These are phyloP conservation scores for Patella depressa DNA, from an alignment of 2,888 invertebrate species.

Conservation along the genomic window DNA sequence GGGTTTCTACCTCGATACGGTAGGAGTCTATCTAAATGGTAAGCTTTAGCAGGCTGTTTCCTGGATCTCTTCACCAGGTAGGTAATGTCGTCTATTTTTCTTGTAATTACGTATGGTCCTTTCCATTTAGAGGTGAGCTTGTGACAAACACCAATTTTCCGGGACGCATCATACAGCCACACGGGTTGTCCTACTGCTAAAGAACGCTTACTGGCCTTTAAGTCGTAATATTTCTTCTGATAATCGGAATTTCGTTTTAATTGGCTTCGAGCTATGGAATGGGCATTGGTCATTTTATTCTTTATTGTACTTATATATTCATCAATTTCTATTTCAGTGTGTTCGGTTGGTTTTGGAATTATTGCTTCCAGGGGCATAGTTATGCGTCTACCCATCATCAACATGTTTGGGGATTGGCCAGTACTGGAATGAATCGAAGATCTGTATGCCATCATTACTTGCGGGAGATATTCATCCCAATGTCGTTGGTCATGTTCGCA, in stretches of 20 bases:
- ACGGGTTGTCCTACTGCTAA: slow-evolving; percentile 23
- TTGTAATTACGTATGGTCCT: slow-evolving; percentile 30
- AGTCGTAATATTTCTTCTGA: slow-evolving; percentile 27
- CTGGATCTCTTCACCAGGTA: slow-evolving; percentile 31
- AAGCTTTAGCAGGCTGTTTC: slow-evolving; percentile 23
- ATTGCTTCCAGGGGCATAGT: slow-evolving; percentile 31
- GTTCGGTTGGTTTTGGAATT: slow-evolving; percentile 16
- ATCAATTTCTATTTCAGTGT: background rate
- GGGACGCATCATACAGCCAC: slow-evolving; percentile 31
- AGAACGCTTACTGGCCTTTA: slow-evolving; percentile 12
- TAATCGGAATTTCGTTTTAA: background rate
- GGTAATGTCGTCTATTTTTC: slow-evolving; percentile 27
- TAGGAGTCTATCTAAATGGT: slow-evolving; percentile 29
- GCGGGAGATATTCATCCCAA: slow-evolving; percentile 33
- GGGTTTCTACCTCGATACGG: slow-evolving; percentile 28
- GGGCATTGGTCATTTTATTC: background rate
- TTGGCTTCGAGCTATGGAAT: background rate
- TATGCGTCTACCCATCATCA: slow-evolving; percentile 32
- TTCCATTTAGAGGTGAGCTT: slow-evolving; percentile 33
- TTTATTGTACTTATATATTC: background rate
- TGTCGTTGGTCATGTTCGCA: slow-evolving; percentile 24
- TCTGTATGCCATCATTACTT: slow-evolving; percentile 38
- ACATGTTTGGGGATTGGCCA: slow-evolving; percentile 33
- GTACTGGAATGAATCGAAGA: slow-evolving; percentile 29
- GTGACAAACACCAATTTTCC: slow-evolving; percentile 29